Evolutionary conservation across 2,113 vertebrate species (phyloP).

Genomic region (Lepisosteus oculatus): DNA sequence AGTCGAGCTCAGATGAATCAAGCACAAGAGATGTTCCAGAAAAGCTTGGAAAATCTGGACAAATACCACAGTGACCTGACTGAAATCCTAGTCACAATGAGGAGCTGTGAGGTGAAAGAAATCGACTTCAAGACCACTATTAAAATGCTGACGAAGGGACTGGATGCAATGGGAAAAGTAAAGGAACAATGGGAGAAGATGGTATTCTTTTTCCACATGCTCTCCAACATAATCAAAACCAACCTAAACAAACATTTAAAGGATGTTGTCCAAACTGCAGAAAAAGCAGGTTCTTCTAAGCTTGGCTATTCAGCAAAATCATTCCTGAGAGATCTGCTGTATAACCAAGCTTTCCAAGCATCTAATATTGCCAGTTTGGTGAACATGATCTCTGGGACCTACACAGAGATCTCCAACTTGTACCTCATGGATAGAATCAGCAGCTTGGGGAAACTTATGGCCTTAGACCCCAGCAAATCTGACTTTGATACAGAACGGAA

Average conservation of each 20-base stretch:
- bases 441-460: conserved; percentile 38
- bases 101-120: conserved; percentile 32
- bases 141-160: conserved; percentile 23
- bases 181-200: conserved; percentile 49
- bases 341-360: conserved; percentile 40
- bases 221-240: conserved; percentile 20
- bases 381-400: too few relatives aligned
- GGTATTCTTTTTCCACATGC: conserved; percentile 44
- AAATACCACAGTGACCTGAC: conserved; percentile 37
- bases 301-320: conserved; percentile 21
- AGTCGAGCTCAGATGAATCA: too few relatives aligned
- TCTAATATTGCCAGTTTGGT: too few relatives aligned
- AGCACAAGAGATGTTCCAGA: conserved; percentile 26
- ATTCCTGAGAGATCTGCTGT: conserved; percentile 41
- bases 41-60: conserved; percentile 32
- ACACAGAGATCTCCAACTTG: too few relatives aligned
- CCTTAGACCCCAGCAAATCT: conserved; percentile 25
- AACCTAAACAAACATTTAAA: conserved; percentile 31
- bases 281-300: conserved; percentile 17
- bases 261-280: conserved; percentile 25
- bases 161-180: conserved; percentile 31
- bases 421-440: too few relatives aligned
- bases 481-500: conserved; percentile 13
- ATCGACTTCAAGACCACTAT: conserved; percentile 40
- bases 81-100: conserved; percentile 35